A percentile compares a stretch with the other conserved stretches of the same genome.
Evolutionary conservation across 2,888 invertebrate genomes (phyloP).

Genomic region (Epinotia bilunana): DNA sequence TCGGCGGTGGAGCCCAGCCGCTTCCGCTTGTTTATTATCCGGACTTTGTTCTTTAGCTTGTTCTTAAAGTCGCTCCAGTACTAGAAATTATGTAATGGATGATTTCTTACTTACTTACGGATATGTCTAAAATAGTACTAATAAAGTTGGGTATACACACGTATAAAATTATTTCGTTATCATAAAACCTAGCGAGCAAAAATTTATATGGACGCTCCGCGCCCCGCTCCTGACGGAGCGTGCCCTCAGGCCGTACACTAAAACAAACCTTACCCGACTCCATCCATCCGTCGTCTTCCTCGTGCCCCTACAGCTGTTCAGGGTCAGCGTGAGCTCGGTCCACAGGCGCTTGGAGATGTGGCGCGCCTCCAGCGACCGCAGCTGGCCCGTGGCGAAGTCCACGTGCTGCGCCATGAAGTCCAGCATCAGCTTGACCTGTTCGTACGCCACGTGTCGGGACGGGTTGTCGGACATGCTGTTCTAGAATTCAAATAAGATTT

Average conservation of each 20-base stretch:
- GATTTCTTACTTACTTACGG: too few relatives aligned
- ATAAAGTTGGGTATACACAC: too few relatives aligned
- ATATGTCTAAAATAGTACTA: too few relatives aligned
- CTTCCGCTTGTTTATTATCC: slow-evolving; percentile 57
- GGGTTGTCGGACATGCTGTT: slow-evolving; percentile 47
- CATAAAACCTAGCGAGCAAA: too few relatives aligned
- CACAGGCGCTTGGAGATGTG: slow-evolving; percentile 67
- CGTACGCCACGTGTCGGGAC: slow-evolving; percentile 62
- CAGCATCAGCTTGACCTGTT: slow-evolving; percentile 67
- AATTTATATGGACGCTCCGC: too few relatives aligned
- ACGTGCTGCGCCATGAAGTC: slow-evolving; percentile 72
- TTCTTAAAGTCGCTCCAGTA: slow-evolving; percentile 77
- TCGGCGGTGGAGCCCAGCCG: slow-evolving; percentile 51
- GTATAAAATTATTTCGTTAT: too few relatives aligned
- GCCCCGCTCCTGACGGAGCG: too few relatives aligned
- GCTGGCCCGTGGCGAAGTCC: slow-evolving; percentile 66
- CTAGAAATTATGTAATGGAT: slow-evolving; percentile 59
- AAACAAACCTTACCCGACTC: slow-evolving; percentile 61
- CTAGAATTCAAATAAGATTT: neutral
- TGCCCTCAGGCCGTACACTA: too few relatives aligned
- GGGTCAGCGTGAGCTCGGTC: slow-evolving; percentile 62
- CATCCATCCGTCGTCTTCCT: slow-evolving; percentile 67
- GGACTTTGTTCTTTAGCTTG: slow-evolving; percentile 68
- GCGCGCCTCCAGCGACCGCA: slow-evolving; percentile 64
- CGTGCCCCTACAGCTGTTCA: slow-evolving; percentile 60